Percentiles rank a stretch among this genome's conserved stretches.
phyloP scores from a whole-genome alignment of 1,140 invertebrate species.

The Theocolax elegans region DNA sequence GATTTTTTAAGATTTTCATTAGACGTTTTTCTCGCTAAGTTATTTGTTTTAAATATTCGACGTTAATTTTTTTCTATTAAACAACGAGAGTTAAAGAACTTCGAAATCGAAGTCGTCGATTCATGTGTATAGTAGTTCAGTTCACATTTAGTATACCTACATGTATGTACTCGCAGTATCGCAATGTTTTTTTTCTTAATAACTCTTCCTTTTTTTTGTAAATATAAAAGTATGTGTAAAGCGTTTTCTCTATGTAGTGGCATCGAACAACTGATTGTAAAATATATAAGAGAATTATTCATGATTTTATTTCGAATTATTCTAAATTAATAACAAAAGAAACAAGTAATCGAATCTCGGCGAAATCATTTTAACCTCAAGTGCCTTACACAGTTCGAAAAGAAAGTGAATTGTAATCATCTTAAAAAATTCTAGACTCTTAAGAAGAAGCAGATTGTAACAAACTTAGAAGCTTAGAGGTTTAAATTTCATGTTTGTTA shows the following conservation, averaged over 20 bases:
- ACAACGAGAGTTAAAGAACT: constrained; percentile 21
- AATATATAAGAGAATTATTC: constrained; percentile 7
- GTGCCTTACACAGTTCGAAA: constrained; percentile 33
- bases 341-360: constrained; percentile 1
- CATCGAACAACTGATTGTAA: constrained; percentile 14
- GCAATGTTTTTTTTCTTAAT: constrained; percentile 12
- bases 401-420: constrained; percentile 11
- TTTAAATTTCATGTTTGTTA: constrained; percentile 15
- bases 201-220: constrained; percentile 36
- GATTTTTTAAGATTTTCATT: constrained; percentile 36
- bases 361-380: constrained; percentile 31
- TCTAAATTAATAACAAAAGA: constrained; percentile 17
- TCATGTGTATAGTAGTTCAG: constrained; percentile 41
- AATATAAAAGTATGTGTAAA: constrained; percentile 38
- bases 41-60: constrained; percentile 40
- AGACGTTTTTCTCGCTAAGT: constrained; percentile 16
- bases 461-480: constrained; percentile 26
- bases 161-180: constrained; percentile 33
- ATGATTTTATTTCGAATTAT: constrained; percentile 10
- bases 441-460: constrained; percentile 24
- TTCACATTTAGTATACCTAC: constrained; percentile 31
- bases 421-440: constrained; percentile 24
- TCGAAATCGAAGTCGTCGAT: constrained; percentile 8
- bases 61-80: constrained; percentile 28
- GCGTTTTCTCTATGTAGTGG: constrained; percentile 33